Percentiles rank a stretch among this genome's conserved stretches.
Evolutionary conservation across 2,113 vertebrate species (phyloP).

Genomic region (Tringa solitaria): DNA sequence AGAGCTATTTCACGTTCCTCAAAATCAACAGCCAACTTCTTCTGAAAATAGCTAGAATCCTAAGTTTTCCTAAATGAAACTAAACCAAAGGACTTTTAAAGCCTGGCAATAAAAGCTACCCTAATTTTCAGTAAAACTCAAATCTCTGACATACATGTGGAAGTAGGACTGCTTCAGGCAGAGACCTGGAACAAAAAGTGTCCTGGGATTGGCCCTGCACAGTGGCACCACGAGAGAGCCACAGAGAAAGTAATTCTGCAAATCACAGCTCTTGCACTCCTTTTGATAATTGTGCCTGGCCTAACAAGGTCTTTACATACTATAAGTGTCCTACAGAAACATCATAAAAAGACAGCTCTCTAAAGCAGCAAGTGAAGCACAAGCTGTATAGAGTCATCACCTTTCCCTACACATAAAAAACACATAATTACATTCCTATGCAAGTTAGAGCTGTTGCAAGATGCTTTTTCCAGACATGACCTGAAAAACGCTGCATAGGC

Average conservation of each 20-base stretch:
- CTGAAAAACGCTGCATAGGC: neutral
- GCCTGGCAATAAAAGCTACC: neutral
- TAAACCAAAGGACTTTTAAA: neutral
- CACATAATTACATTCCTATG: neutral
- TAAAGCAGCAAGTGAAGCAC: neutral
- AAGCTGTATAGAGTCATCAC: neutral
- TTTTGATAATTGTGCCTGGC: neutral
- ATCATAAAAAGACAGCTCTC: neutral
- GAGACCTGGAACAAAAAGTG: neutral
- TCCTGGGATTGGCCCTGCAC: neutral
- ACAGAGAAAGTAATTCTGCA: neutral
- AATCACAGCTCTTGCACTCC: neutral
- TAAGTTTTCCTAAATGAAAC: neutral
- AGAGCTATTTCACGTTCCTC: neutral
- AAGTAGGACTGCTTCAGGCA: slow-evolving; percentile 5
- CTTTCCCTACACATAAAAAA: neutral
- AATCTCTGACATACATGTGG: neutral
- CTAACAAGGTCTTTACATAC: neutral
- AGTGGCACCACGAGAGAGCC: neutral
- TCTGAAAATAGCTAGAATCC: neutral
- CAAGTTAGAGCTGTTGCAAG: neutral
- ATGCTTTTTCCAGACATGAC: neutral
- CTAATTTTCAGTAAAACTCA: neutral
- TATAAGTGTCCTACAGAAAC: neutral
- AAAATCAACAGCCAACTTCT: neutral